Evolutionary conservation across 2,888 invertebrate species (phyloP).

Genomic region (Campoplex nolae): DNA sequence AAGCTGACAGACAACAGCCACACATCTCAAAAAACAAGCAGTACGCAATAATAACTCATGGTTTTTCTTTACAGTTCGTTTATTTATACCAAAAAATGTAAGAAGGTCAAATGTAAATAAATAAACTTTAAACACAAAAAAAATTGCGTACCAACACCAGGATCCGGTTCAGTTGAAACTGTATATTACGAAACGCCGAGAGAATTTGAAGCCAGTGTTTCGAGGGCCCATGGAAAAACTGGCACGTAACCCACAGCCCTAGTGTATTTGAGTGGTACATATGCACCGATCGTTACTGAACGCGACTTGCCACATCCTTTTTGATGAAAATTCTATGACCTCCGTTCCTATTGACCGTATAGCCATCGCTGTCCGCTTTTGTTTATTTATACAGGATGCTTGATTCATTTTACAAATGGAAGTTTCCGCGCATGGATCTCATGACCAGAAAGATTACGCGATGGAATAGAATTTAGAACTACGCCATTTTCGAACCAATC

Average conservation of each 20-base stretch:
- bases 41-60: no score
- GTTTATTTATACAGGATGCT: neutral
- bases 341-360: constrained; percentile 1
- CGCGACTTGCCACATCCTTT: constrained; percentile 5
- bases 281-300: neutral
- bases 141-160: neutral
- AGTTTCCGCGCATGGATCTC: neutral
- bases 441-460: neutral
- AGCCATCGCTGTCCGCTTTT: neutral
- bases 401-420: constrained; percentile 5
- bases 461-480: neutral
- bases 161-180: constrained; percentile 6
- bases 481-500: neutral
- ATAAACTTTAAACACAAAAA: no score
- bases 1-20: no score
- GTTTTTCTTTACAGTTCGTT: no score
- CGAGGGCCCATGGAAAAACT: neutral
- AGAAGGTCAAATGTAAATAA: no score
- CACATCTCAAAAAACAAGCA: no score
- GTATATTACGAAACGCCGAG: neutral
- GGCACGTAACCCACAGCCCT: neutral
- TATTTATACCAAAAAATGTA: no score
- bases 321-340: constrained; percentile 8
- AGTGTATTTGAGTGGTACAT: neutral
- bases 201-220: constrained; percentile 17